Evolutionary conservation across 2,113 vertebrate species (phyloP).

Genomic region (Leuciscus idus): DNA sequence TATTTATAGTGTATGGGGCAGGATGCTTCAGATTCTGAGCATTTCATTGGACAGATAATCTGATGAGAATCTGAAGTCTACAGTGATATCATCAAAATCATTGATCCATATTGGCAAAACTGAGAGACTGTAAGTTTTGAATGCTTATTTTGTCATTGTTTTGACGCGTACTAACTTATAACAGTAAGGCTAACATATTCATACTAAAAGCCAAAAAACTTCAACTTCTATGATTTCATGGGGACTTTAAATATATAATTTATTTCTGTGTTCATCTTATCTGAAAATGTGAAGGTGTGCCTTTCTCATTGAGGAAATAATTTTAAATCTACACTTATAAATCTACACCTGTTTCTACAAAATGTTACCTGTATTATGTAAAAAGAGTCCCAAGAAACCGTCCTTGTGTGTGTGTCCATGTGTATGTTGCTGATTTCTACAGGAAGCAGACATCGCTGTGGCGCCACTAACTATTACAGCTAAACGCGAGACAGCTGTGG

Average conservation of each 20-base stretch:
- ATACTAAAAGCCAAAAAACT: too few species aligned
- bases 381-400: not conserved
- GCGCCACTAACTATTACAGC: conserved; percentile 83
- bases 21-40: too few species aligned
- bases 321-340: not conserved
- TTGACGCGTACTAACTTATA: too few species aligned
- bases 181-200: too few species aligned
- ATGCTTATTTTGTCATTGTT: too few species aligned
- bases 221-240: too few species aligned
- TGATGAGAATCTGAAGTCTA: too few species aligned
- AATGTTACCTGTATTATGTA: not conserved
- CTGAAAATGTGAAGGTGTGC: not conserved
- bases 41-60: too few species aligned
- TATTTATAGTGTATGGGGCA: too few species aligned
- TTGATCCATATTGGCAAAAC: too few species aligned
- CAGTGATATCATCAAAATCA: too few species aligned
- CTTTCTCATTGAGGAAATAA: not conserved
- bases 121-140: too few species aligned
- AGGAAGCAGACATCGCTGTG: conserved; percentile 88
- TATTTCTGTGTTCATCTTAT: not conserved
- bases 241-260: not conserved
- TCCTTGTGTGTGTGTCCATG: not conserved
- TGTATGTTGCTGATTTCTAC: conserved; percentile 10
- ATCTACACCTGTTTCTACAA: not conserved
- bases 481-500: conserved; percentile 76